A percentile compares a stretch with the other conserved stretches of the same genome.
phyloP scores from a whole-genome alignment of 1,140 invertebrate species.

The Drosophila nasuta region DNA sequence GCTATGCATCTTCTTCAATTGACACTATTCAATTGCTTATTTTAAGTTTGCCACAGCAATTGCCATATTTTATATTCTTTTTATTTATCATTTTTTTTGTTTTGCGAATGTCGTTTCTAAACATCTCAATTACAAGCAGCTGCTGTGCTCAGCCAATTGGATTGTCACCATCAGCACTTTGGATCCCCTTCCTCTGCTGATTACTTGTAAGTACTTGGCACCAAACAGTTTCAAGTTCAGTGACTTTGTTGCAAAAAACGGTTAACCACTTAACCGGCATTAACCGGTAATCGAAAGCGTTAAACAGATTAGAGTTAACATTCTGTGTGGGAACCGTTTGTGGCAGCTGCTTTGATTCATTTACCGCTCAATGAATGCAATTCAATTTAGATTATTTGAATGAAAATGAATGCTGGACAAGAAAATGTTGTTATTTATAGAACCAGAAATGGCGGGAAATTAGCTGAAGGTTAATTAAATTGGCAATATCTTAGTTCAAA shows the following conservation, averaged over 20 bases:
- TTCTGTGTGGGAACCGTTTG: slow-evolving; percentile 8
- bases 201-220: slow-evolving; percentile 7
- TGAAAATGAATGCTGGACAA: background rate
- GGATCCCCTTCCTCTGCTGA: slow-evolving; percentile 15
- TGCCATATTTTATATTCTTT: background rate
- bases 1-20: background rate
- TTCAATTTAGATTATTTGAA: background rate
- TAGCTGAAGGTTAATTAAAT: too few relatives aligned
- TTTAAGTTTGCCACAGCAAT: slow-evolving; percentile 10
- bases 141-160: slow-evolving; percentile 7
- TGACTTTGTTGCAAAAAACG: slow-evolving; percentile 45
- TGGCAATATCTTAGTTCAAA: too few relatives aligned
- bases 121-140: slow-evolving; percentile 5
- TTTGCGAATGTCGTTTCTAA: slow-evolving; percentile 1
- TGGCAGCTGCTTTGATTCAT: slow-evolving; percentile 22
- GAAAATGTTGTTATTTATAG: background rate
- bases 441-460: too few relatives aligned
- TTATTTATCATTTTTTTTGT: background rate
- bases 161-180: slow-evolving; percentile 4
- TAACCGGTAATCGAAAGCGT: slow-evolving; percentile 29
- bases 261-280: slow-evolving; percentile 42
- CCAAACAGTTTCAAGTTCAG: slow-evolving; percentile 60
- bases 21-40: slow-evolving; percentile 10
- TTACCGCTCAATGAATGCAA: slow-evolving; percentile 11
- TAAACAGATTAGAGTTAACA: slow-evolving; percentile 26